Base-by-base conservation (phyloP, 2,797 vertebrate species). In the Myiotriccus ornatus region DNA sequence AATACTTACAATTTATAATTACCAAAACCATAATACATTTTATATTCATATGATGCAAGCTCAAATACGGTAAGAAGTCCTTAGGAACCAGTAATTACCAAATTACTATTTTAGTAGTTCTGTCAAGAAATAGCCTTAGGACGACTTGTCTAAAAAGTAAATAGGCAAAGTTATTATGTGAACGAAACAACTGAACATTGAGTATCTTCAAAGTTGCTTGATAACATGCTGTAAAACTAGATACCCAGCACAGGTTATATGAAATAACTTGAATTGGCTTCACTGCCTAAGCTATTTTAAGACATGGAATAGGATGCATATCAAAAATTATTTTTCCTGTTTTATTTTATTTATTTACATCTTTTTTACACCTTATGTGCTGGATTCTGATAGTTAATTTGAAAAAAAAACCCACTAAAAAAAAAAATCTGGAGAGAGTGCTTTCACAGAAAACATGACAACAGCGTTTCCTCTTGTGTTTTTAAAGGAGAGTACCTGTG, bases 401-500 rank as follows among this genome's bases (percentile, higher is more conserved):
- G 67, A 17, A 2, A 77, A 79, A 94, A 41, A 68, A 23, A 2
- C 0, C 3, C 20, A n/a, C 10, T 30, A 30, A 44, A 16, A 87
- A 16, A 87, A 89, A 77, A 80, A 88, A 35, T 73, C 9, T 78
- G 55, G 39, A 57, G 64, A 87, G 52, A 75, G 39, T 0, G 16
- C 3, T 50, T 92, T 91, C 75, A 95, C 62, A 94, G 73, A 83
- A 82, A 89, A 91, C 41, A 87, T 22, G 56, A 71, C 63, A 87
- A 84, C 57, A 91, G 84, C 0, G 8, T 90, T 96, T 96, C 71
- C 85, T 91, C 81, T 90, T 60, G 79, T 87, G 79, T 79, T 93
- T 94, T 87, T 92, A 94, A 94, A 87, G 84, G 68, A 87, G 96
- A 96, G 86, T 97, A 97, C 97, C 97, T 97, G 96, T 94, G 95